Evolutionary conservation across 2,888 invertebrate genomes (phyloP), one percentile per base, ranked within the genome.

Genomic region (Micoletzkya japonica): DNA sequence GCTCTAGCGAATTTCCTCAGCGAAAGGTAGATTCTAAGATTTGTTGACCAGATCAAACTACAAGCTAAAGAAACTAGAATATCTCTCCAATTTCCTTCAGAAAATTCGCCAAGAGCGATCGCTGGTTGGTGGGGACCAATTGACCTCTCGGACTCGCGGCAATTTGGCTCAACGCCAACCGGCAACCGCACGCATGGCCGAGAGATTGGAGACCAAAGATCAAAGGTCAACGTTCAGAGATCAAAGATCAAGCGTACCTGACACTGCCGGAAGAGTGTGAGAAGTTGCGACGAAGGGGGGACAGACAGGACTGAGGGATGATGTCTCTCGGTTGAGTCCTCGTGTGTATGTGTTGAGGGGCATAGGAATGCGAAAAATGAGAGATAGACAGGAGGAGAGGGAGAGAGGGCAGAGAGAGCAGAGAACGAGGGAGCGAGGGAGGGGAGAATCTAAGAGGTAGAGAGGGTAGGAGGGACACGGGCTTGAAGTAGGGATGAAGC

Each of bases 61-160:
- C n/a, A n/a, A n/a, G n/a, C n/a, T n/a, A n/a, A n/a, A n/a, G n/a
- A n/a, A n/a, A n/a, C n/a, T n/a, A n/a, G n/a, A n/a, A n/a, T n/a
- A n/a, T n/a, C n/a, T n/a, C n/a, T n/a, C n/a, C n/a, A n/a, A n/a
- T n/a, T n/a, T n/a, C n/a, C n/a, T n/a, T n/a, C n/a, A n/a, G n/a
- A n/a, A n/a, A n/a, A n/a, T n/a, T n/a, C n/a, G n/a, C n/a, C n/a
- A n/a, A n/a, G n/a, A n/a, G 50, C 63, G 50, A 50, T 63, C 24
- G 63, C 63, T 63, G 50, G 63, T 50, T 63, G 63, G 63, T 39
- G 63, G 63, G 63, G 63, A 63, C 63, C 63, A 63, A 63, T 32
- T 63, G 63, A 63, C 24, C n/a, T 24, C 39, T 10, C 2, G 6
- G 24, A 1, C 26, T 20, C 36, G 20, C 32, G n/a, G 50, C 63